Conservation (phyloP, 2,797 vertebrate genomes). For the Paguma larvata region DNA sequence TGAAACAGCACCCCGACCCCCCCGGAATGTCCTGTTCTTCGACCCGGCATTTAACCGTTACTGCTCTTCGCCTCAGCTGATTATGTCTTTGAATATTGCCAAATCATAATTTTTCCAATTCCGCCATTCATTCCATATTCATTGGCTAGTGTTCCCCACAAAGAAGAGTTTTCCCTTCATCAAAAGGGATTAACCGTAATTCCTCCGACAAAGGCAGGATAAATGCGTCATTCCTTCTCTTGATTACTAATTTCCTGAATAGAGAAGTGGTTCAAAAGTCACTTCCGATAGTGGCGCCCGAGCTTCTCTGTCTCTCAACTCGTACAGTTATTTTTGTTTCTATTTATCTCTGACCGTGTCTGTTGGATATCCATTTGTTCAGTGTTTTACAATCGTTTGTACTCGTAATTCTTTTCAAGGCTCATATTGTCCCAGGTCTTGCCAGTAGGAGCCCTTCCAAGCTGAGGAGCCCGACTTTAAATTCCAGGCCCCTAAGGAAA, state of each 20-base stretch:
- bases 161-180: not conserved
- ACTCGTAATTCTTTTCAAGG: not conserved
- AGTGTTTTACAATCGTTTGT: not conserved
- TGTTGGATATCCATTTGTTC: not conserved
- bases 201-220: not conserved
- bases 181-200: not conserved
- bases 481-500: not conserved
- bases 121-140: not conserved
- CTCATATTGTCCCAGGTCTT: not conserved
- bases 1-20: not conserved
- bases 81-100: conserved; percentile 27
- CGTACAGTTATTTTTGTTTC: not conserved
- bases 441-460: not conserved
- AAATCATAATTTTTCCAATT: not conserved
- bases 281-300: not conserved
- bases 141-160: conserved; percentile 50
- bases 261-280: conserved; percentile 46
- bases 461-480: not conserved
- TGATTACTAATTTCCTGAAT: conserved; percentile 61
- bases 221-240: conserved; percentile 35
- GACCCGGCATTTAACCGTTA: not conserved
- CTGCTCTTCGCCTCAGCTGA: not conserved
- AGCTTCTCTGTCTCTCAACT: not conserved
- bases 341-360: not conserved
- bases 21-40: not conserved